Percentiles rank a stretch among this genome's conserved stretches.
These are phyloP conservation scores for Tolmerus cingulatus DNA, from an alignment of 2,888 invertebrate species.

Conservation along the genomic window DNA sequence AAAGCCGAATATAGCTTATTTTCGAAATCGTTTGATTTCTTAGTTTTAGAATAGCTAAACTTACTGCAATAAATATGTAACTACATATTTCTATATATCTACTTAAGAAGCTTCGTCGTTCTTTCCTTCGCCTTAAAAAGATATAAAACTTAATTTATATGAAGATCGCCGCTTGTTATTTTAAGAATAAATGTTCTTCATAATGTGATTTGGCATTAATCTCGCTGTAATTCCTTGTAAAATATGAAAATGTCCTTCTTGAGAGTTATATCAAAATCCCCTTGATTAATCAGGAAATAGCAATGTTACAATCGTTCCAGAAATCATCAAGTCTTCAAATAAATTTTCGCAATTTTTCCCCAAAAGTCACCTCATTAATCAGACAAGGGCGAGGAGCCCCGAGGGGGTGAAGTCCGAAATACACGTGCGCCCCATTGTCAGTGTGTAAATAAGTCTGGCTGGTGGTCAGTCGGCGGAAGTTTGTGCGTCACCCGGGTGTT, in stretches of 20 bases:
- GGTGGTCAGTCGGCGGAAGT: not conserved
- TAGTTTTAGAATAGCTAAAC: no score
- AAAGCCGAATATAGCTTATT: no score
- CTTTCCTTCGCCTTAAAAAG: no score
- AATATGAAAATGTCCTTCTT: not conserved
- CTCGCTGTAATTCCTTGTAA: not conserved
- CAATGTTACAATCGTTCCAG: not conserved
- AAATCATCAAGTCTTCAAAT: not conserved
- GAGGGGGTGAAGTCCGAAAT: not conserved
- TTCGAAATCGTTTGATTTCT: no score
- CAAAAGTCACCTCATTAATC: not conserved
- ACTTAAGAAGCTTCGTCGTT: no score
- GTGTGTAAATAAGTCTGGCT: not conserved
- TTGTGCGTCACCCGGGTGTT: not conserved
- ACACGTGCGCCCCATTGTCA: not conserved
- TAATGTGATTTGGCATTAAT: not conserved
- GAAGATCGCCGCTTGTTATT: not conserved
- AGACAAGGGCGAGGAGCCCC: not conserved
- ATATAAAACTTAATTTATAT: not conserved
- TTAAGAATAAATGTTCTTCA: not conserved
- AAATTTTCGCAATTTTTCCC: not conserved
- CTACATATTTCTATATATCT: no score
- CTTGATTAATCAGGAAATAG: not conserved
- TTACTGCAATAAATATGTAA: no score
- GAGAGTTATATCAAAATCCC: not conserved